Conservation (phyloP, 2,888 invertebrate genomes). For the Labia minor region DNA sequence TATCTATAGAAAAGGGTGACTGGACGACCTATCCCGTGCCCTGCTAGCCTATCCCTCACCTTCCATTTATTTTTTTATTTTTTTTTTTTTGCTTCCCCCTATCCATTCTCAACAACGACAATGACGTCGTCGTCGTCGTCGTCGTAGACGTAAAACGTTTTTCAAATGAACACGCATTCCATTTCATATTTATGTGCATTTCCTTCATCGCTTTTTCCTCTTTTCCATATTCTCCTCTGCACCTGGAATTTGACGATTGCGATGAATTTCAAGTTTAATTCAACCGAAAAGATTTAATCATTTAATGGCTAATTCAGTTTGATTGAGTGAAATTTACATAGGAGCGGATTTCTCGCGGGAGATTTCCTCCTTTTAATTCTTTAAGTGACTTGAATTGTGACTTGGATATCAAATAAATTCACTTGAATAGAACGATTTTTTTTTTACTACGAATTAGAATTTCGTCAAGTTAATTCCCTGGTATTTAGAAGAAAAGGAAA, state of each 20-base stretch:
- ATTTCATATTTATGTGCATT: background rate
- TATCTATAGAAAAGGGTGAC: background rate
- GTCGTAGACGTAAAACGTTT: background rate
- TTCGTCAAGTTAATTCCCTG: too few relatives aligned
- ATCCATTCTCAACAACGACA: background rate
- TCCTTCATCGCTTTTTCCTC: background rate
- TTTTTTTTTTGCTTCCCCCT: too few relatives aligned
- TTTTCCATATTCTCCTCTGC: background rate
- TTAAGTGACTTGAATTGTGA: conserved; percentile 13
- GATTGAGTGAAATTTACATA: conserved; percentile 4
- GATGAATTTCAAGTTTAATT: conserved; percentile 5
- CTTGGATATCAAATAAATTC: conserved; percentile 6
- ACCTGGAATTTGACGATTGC: conserved; percentile 5
- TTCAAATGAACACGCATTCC: background rate
- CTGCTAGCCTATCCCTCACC: too few relatives aligned
- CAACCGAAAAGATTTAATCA: conserved; percentile 13
- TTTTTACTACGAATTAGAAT: background rate
- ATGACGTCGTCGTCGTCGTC: background rate
- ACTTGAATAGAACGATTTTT: background rate
- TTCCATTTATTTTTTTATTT: too few relatives aligned
- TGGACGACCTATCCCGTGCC: too few relatives aligned
- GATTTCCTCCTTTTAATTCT: conserved; percentile 1
- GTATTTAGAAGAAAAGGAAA: too few relatives aligned
- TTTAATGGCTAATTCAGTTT: background rate
- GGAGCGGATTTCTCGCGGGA: background rate